These are phyloP conservation scores for Pteropus alecto DNA, from an alignment of 2,113 vertebrate species.

Conservation along the genomic window DNA sequence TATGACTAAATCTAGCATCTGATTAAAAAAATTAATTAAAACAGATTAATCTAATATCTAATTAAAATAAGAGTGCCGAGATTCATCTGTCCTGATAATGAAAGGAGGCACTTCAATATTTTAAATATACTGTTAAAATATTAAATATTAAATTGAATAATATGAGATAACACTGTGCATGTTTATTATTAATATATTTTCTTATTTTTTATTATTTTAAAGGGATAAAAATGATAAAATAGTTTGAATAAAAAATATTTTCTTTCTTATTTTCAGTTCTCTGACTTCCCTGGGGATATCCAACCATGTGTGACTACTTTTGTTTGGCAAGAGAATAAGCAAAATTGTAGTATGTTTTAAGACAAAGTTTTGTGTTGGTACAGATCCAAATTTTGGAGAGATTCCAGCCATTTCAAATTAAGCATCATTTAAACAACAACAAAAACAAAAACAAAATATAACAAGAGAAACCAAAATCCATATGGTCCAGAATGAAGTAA, in stretches of 20 bases:
- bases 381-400: constrained; percentile 43
- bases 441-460: constrained; percentile 52
- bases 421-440: constrained; percentile 65
- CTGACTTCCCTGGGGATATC: neutral
- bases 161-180: neutral
- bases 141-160: neutral
- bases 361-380: constrained; percentile 35
- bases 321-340: constrained; percentile 56
- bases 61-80: neutral
- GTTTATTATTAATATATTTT: neutral
- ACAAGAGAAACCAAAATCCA: constrained; percentile 55
- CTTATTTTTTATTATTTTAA: neutral
- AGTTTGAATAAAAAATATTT: neutral
- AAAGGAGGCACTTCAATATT: neutral
- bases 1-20: neutral
- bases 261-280: neutral
- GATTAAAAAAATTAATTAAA: neutral
- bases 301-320: constrained; percentile 49
- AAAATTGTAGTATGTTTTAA: constrained; percentile 35
- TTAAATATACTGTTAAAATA: neutral
- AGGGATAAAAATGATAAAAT: neutral
- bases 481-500: constrained; percentile 54
- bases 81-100: neutral
- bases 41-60: neutral
- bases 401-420: constrained; percentile 70